Conservation (phyloP, 2,888 invertebrate species). For the Philereme transversata region DNA sequence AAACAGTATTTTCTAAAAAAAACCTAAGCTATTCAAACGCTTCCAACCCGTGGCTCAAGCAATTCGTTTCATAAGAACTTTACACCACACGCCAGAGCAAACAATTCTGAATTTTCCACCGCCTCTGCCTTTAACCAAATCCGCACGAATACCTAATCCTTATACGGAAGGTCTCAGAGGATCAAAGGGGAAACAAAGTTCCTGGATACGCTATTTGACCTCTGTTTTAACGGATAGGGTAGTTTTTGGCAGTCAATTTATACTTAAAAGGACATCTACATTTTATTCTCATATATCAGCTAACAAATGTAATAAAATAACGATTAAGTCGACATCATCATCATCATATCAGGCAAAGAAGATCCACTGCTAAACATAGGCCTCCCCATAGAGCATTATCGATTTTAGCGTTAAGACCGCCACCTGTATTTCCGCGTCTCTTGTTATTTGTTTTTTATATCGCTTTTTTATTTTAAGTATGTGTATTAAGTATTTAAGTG, state of each 20-base stretch:
- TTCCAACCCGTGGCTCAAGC: constrained; percentile 36
- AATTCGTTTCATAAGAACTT: constrained; percentile 61
- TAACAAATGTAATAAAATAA: no score
- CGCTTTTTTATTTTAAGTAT: no score
- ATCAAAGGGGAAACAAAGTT: constrained; percentile 58
- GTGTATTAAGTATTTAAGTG: no score
- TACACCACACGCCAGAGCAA: constrained; percentile 66
- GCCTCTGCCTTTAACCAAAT: constrained; percentile 74
- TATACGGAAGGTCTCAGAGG: constrained; percentile 65
- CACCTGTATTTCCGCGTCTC: no score
- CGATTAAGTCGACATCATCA: no score
- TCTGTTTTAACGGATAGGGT: constrained; percentile 11
- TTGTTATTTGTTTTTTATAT: no score
- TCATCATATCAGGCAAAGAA: no score
- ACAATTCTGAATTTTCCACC: constrained; percentile 74
- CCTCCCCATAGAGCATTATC: no score
- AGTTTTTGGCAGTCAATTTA: constrained; percentile 4
- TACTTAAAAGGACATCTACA: not conserved
- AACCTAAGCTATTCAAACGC: constrained; percentile 15
- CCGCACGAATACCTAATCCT: constrained; percentile 75
- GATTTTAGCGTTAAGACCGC: no score
- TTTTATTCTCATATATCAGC: no score
- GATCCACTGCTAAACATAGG: no score
- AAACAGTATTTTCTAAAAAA: not conserved
- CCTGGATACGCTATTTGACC: constrained; percentile 48